Evolutionary conservation across 1,140 invertebrate species (phyloP).

Genomic region (Drosophila pseudoobscura): DNA sequence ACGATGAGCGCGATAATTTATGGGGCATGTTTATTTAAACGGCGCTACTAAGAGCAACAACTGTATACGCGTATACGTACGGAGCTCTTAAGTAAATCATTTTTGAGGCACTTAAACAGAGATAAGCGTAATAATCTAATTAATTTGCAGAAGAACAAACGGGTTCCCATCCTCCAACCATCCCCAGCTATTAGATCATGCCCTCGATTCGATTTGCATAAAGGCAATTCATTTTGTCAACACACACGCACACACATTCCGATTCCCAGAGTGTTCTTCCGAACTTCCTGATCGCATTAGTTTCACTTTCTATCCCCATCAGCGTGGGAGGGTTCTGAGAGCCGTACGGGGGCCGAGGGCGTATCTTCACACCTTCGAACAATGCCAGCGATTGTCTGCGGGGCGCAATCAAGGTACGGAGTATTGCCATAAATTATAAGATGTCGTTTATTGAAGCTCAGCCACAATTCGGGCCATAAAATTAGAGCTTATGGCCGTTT

Average conservation of each 20-base stretch:
- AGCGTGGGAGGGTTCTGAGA: conserved; percentile 29
- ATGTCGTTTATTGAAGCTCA: conserved; percentile 47
- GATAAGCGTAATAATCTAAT: conserved; percentile 67
- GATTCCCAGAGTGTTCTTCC: conserved; percentile 17
- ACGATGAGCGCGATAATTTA: conserved; percentile 55
- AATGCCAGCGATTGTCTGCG: conserved; percentile 51
- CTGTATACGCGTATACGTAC: conserved; percentile 54
- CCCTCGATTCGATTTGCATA: conserved; percentile 48
- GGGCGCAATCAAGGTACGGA: conserved; percentile 28
- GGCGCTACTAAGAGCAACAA: conserved; percentile 55
- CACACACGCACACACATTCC: conserved; percentile 1
- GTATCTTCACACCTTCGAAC: conserved; percentile 67
- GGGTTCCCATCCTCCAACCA: conserved; percentile 47
- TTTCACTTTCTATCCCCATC: conserved; percentile 54
- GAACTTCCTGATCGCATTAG: conserved; percentile 56
- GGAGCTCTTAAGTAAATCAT: conserved; percentile 65
- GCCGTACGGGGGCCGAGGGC: conserved; percentile 6
- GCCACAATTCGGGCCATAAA: conserved; percentile 51
- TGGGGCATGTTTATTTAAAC: conserved; percentile 57
- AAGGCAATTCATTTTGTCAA: conserved; percentile 58
- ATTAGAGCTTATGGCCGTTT: conserved; percentile 38
- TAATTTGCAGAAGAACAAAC: conserved; percentile 53
- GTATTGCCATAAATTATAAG: conserved; percentile 63
- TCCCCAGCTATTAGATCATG: conserved; percentile 48
- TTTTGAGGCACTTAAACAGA: conserved; percentile 52